These are phyloP conservation scores for Macrobrachium rosenbergii DNA, from an alignment of 1,140 invertebrate species.

Conservation along the genomic window DNA sequence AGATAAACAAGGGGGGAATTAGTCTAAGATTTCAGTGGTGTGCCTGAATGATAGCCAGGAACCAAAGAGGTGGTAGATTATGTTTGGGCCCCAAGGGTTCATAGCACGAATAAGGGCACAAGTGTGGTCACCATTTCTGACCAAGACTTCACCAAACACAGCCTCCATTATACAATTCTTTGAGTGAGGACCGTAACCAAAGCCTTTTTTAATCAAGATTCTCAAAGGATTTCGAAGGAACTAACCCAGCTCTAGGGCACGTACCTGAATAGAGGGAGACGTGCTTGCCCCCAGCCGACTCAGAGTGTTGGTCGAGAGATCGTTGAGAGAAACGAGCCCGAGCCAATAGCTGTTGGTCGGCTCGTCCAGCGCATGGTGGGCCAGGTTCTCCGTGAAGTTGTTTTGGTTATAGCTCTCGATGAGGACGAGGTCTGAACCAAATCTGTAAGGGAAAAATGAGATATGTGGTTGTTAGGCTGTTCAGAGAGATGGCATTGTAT, in stretches of 20 bases:
- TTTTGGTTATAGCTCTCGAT: constrained; percentile 91
- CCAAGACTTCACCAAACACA: too few relatives aligned
- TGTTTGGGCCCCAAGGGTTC: too few relatives aligned
- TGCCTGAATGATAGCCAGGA: not conserved
- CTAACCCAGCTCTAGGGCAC: not conserved
- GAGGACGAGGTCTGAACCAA: constrained; percentile 91
- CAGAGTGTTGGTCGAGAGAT: constrained; percentile 91
- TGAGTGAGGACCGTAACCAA: too few relatives aligned
- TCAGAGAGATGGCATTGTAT: too few relatives aligned
- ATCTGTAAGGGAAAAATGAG: constrained; percentile 75
- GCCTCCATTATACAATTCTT: too few relatives aligned
- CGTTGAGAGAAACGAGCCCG: constrained; percentile 89
- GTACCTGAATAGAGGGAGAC: constrained; percentile 63
- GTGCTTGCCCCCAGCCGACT: constrained; percentile 86
- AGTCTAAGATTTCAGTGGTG: too few relatives aligned
- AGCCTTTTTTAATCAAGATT: too few relatives aligned
- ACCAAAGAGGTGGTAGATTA: too few relatives aligned
- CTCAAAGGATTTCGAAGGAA: too few relatives aligned
- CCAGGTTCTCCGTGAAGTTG: constrained; percentile 88
- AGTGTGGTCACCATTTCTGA: too few relatives aligned
- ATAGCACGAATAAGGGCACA: too few relatives aligned
- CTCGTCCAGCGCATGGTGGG: constrained; percentile 70
- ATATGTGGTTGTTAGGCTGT: not conserved
- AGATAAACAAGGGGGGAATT: not conserved
- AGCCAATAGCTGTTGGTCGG: constrained; percentile 79